Base-by-base conservation (phyloP, 2,888 invertebrate genomes). In the Linhomoeus sp. region DNA sequence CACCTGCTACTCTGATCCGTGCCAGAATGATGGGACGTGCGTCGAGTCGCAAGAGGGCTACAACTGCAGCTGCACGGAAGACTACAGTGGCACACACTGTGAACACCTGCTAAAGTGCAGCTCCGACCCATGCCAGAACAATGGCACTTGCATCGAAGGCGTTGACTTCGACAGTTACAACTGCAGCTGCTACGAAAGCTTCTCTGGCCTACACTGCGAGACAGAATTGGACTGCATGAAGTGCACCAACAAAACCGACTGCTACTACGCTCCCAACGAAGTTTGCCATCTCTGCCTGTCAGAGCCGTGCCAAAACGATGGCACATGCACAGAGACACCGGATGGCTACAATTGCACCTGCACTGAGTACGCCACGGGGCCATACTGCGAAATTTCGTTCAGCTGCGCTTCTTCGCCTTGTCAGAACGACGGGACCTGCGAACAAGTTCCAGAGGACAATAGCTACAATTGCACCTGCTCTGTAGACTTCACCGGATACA, bases 251-350 rank as follows among this genome's bases (percentile, higher is more conserved):
- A n/a, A n/a, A n/a, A n/a, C n/a, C n/a, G n/a, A n/a, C n/a, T n/a
- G n/a, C n/a, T n/a, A n/a, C n/a, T n/a, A n/a, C n/a, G n/a, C n/a
- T n/a, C n/a, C n/a, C n/a, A n/a, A n/a, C n/a, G n/a, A n/a, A n/a
- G n/a, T n/a, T n/a, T n/a, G n/a, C n/a, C n/a, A n/a, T n/a, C n/a
- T n/a, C 58, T 88, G 88, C 60, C 76, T 79, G 25, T 79, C 81
- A 1, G 73, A 78, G 53, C 51, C 51, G 19, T 51, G 51, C 41
- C 45, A 39, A 15, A 51, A 51, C 38, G 40, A 39, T 33, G 51
- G 50, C 24, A 42, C 51, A 15, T 51, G 51, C 58, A 79, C 85
- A 41, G 81, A 90, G 60, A 86, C 90, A 62, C 92, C 92, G 64
- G 73, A 76, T 1, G 74, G 75, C 47, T 90, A 88, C 63, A 71